Percentiles rank a stretch among this genome's conserved stretches.
Conservation (phyloP, 1,140 invertebrate genomes). For the Leptonema lineaticorne region DNA sequence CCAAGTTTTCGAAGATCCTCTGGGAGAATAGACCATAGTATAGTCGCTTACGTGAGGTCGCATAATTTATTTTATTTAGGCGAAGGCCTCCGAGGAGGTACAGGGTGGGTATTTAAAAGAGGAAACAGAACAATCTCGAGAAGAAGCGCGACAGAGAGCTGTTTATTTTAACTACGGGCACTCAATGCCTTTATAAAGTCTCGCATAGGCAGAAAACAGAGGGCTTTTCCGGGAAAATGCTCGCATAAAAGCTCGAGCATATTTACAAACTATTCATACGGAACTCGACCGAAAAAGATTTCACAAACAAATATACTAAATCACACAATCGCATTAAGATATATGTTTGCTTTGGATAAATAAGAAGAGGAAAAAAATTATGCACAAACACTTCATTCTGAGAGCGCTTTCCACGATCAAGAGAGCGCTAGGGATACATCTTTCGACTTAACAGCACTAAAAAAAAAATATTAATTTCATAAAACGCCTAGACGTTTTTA, state of each 20-base stretch:
- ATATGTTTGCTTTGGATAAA: background rate
- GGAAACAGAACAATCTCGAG: background rate
- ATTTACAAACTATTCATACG: background rate
- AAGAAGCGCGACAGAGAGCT: constrained; percentile 30
- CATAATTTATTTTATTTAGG: constrained; percentile 43
- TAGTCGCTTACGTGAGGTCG: constrained; percentile 32
- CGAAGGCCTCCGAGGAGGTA: too few relatives aligned
- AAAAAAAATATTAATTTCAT: too few relatives aligned
- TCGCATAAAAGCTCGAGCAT: background rate
- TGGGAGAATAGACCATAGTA: too few relatives aligned
- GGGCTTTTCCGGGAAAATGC: constrained; percentile 7
- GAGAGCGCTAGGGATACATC: background rate
- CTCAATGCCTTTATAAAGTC: constrained; percentile 23
- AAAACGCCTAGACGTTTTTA: too few relatives aligned
- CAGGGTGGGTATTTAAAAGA: constrained; percentile 40
- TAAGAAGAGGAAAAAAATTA: background rate
- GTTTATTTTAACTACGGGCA: constrained; percentile 39
- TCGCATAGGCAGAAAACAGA: constrained; percentile 16
- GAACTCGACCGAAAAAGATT: background rate
- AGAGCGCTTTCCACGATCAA: background rate
- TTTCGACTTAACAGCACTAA: too few relatives aligned
- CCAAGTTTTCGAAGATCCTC: too few relatives aligned
- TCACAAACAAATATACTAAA: background rate
- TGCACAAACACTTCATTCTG: background rate
- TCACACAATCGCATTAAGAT: background rate